Base-by-base conservation (phyloP, 2,113 vertebrate genomes). In the Chionomys nivalis region DNA sequence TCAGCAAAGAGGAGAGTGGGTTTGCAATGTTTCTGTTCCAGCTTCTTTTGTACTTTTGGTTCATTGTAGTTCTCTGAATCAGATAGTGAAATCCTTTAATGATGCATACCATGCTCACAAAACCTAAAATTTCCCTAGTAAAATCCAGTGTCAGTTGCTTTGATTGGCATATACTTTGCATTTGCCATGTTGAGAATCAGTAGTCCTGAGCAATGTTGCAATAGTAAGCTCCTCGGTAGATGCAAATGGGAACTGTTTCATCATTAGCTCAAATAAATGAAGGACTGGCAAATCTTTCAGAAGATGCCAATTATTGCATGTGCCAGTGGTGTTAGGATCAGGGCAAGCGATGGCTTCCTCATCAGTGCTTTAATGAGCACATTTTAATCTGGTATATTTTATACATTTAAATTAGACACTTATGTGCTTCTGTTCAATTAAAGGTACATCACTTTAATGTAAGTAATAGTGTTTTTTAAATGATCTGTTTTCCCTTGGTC, bases 241-340 rank as follows among this genome's bases (percentile, higher is more conserved):
- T 88, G 91, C 66, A 87, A 81, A 52, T 79, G 21, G 89, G 33
- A 87, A 72, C 79, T 63, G 44, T 73, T 79, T 83, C 73, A 72
- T 68, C 66, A 79, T 93, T 66, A 92, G 88, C 87, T 66, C 28
- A 28, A 19, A 39, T 78, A 89, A 83, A 65, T 91, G 58, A 77
- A 85, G 58, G 26, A 77, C 31, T 68, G 76, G 42, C 66, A 61
- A 87, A 94, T 76, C n/a, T 82, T 75, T 72, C 82, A 65, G 90
- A 83, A 93, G 77, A 89, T 83, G 61, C 31, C 90, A 44, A 26
- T 73, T 82, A 44, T 72, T 76, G 33, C 39, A 31, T 81, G 19
- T 24, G 39, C 52, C 58, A 23, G 61, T 82, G 87, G 77, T 88
- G 26, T 65, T 63, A 79, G 31, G 42, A 42, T 90, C 4, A 19